A percentile compares a stretch with the other conserved stretches of the same genome.
Evolutionary conservation across 2,113 vertebrate species (phyloP).

Genomic region (Fregata magnificens): DNA sequence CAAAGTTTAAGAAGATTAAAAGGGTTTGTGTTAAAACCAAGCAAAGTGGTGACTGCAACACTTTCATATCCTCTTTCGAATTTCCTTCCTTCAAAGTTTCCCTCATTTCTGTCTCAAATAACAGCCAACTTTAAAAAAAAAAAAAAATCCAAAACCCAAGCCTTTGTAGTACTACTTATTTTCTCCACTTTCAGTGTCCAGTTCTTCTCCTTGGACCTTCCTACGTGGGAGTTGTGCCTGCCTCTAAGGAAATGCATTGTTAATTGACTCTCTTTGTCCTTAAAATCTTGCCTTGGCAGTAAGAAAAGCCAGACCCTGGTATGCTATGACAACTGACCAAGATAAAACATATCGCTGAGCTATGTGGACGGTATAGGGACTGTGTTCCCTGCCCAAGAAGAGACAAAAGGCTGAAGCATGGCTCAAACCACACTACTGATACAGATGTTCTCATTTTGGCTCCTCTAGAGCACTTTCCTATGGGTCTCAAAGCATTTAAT

Average conservation of each 20-base stretch:
- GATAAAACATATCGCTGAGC: background rate
- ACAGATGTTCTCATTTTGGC: background rate
- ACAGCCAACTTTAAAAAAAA: background rate
- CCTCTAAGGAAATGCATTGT: background rate
- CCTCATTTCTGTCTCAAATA: background rate
- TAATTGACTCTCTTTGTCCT: background rate
- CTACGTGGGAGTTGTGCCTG: background rate
- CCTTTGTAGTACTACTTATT: background rate
- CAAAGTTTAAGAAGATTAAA: background rate
- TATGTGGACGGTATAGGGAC: background rate
- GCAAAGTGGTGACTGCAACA: background rate
- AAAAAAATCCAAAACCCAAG: background rate
- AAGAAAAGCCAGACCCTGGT: background rate
- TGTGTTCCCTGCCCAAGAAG: background rate
- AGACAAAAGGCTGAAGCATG: background rate
- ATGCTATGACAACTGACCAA: background rate
- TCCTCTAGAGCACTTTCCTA: background rate
- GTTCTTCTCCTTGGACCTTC: background rate
- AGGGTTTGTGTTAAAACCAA: background rate
- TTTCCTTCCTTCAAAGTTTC: background rate
- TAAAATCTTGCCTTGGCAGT: background rate
- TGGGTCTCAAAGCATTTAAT: background rate
- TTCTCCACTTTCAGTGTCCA: background rate
- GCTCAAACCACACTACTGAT: background rate
- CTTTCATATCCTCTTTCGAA: background rate